Evolutionary conservation across 2,797 vertebrate species (phyloP).

Genomic region (Serranus cabrilla): DNA sequence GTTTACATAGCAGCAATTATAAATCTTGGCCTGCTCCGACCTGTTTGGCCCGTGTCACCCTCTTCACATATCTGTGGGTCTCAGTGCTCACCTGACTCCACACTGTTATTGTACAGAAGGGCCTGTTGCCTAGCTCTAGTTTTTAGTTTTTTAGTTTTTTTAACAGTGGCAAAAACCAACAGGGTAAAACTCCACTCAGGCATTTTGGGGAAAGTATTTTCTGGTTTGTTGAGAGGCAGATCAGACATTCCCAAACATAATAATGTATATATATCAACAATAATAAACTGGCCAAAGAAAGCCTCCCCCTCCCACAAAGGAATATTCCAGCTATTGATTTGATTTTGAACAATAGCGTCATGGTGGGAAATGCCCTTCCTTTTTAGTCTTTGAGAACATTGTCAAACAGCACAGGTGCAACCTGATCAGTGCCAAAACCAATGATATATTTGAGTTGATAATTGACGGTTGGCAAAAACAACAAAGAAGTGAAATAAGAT

Average conservation of each 20-base stretch:
- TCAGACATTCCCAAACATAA: not conserved
- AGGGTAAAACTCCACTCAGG: not conserved
- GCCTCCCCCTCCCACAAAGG: no score
- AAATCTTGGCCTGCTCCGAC: constrained; percentile 44
- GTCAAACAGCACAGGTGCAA: no score
- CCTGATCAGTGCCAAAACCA: not conserved
- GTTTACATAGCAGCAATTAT: constrained; percentile 54
- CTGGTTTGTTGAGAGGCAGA: not conserved
- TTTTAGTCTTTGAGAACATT: not conserved
- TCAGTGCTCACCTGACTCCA: constrained; percentile 4
- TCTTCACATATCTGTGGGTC: constrained; percentile 29
- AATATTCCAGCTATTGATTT: not conserved
- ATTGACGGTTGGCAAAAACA: not conserved
- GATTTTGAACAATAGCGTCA: not conserved
- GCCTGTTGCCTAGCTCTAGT: constrained; percentile 1
- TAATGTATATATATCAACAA: no score
- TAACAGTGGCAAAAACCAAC: constrained; percentile 8
- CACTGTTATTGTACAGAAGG: not conserved
- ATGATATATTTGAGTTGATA: not conserved
- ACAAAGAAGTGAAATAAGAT: constrained; percentile 4
- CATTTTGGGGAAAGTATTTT: not conserved
- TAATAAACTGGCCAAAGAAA: no score
- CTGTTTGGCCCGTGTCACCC: constrained; percentile 26
- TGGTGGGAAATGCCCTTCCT: not conserved
- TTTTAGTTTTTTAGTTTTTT: no score